Base-by-base conservation (phyloP, 2,888 invertebrate species). In the Apotomis capreana region DNA sequence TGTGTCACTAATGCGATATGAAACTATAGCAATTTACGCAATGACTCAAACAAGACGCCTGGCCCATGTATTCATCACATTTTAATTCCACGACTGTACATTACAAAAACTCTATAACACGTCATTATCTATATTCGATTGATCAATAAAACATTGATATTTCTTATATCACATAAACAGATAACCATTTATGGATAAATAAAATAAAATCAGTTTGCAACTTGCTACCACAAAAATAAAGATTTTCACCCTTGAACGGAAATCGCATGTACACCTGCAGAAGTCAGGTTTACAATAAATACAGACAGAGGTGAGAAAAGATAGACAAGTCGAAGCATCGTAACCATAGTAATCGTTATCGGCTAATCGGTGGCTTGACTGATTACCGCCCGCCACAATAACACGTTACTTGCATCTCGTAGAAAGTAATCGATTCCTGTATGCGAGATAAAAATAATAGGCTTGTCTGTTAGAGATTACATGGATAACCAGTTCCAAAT, bases 1-100 rank as follows among this genome's bases (percentile, higher is more conserved):
- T 80, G 81, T 87, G 85, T 86, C 85, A 85, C 80, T 79, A 77
- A 78, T 70, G 70, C 70, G 70, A 72, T 75, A 67, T 63, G 73
- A 69, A 71, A 71, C 67, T 57, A 67, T 51, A 68, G 40, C 61
- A 65, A 71, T 68, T 15, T 72, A 63, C 58, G 62, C 37, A 63
- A 72, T 72, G n/a, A 62, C 60, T 49, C 12, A 36, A 13, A 52
- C 57, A 36, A 58, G 57, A 26, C 62, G 13, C 46, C 10, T 51
- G 36, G 36, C 37, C 37, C 37, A 44, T 52, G 52, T 36, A 60
- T 52, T 71, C 36, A 62, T 60, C 52, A 26, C 26, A 1, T 70
- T 58, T 58, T 37, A 60, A 65, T 65, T 65, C 13, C 46, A 52
- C 12, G 9, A 49, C 5, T 9, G 10, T 3, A 49, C 49, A 49